phyloP scores from a whole-genome alignment of 2,113 vertebrate genomes.

The Himantopus leucocephalus region DNA sequence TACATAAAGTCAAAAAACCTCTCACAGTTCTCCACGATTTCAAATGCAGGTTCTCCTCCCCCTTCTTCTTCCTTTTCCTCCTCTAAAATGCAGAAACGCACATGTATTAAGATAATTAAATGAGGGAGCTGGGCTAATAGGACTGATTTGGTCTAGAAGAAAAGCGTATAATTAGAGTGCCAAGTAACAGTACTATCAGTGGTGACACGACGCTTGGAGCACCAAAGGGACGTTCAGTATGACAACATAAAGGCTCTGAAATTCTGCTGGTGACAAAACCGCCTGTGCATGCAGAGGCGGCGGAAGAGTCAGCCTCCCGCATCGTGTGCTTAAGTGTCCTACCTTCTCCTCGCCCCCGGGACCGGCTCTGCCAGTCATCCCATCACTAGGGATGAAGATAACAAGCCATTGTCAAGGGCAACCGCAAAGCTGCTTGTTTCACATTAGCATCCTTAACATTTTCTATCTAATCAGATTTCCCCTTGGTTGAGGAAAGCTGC shows the following conservation, averaged over 20 bases:
- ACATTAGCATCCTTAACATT: background rate
- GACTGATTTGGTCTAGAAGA: background rate
- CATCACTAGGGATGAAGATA: background rate
- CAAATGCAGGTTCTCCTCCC: background rate
- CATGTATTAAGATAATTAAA: background rate
- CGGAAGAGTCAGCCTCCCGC: background rate
- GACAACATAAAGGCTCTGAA: background rate
- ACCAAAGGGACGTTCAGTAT: background rate
- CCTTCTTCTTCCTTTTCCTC: background rate
- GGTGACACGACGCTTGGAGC: background rate
- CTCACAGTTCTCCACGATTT: background rate
- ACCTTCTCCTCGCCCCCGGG: background rate
- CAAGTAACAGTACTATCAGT: background rate
- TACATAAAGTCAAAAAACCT: background rate
- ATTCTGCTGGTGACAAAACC: background rate
- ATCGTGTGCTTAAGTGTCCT: background rate
- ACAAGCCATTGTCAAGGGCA: constrained; percentile 10
- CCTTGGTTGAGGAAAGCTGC: constrained; percentile 10
- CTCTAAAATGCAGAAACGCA: background rate
- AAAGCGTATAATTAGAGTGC: background rate
- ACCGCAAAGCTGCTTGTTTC: background rate
- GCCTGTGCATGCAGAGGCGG: background rate
- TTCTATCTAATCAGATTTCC: constrained; percentile 29
- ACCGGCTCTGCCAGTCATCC: background rate
- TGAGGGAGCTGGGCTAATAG: background rate